Evolutionary conservation across 2,888 invertebrate species (phyloP).

Genomic region (Morpho helenor): DNA sequence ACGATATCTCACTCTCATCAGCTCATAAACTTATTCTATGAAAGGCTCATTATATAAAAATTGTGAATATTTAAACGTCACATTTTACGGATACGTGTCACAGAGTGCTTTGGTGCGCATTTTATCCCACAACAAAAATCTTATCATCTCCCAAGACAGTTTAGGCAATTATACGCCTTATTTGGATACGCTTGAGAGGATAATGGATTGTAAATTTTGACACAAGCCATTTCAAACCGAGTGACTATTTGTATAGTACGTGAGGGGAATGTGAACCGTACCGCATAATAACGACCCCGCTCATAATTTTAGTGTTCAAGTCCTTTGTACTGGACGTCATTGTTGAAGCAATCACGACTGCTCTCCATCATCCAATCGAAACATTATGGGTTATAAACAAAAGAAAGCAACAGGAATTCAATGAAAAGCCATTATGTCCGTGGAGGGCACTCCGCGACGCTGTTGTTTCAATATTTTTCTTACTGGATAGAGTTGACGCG

Average conservation of each 20-base stretch:
- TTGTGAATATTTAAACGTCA: slow-evolving; percentile 68
- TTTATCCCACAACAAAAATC: slow-evolving; percentile 18
- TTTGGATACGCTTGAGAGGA: slow-evolving; percentile 27
- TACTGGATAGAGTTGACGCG: slow-evolving; percentile 70
- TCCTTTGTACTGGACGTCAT: slow-evolving; percentile 71
- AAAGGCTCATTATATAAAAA: slow-evolving; percentile 65
- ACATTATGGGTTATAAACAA: slow-evolving; percentile 79
- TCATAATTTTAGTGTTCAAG: slow-evolving; percentile 68
- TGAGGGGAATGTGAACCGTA: slow-evolving; percentile 69
- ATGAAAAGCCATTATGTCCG: slow-evolving; percentile 77
- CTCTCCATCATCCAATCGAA: slow-evolving; percentile 76
- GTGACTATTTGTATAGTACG: slow-evolving; percentile 43
- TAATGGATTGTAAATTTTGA: slow-evolving; percentile 31
- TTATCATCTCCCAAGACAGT: slow-evolving; percentile 13
- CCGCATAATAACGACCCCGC: slow-evolving; percentile 55
- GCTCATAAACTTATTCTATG: slow-evolving; percentile 56
- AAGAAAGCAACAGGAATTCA: slow-evolving; percentile 76
- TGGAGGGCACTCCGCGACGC: slow-evolving; percentile 61
- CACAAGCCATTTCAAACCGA: slow-evolving; percentile 25
- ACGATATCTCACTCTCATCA: slow-evolving; percentile 43
- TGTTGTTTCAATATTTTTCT: slow-evolving; percentile 79
- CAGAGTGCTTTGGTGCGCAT: slow-evolving; percentile 38
- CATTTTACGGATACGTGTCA: slow-evolving; percentile 58
- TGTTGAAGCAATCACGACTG: slow-evolving; percentile 77
- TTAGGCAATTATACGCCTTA: slow-evolving; percentile 31